These are phyloP conservation scores for Trissolcus brochymenae DNA, from an alignment of 2,888 invertebrate genomes.

Conservation along the genomic window DNA sequence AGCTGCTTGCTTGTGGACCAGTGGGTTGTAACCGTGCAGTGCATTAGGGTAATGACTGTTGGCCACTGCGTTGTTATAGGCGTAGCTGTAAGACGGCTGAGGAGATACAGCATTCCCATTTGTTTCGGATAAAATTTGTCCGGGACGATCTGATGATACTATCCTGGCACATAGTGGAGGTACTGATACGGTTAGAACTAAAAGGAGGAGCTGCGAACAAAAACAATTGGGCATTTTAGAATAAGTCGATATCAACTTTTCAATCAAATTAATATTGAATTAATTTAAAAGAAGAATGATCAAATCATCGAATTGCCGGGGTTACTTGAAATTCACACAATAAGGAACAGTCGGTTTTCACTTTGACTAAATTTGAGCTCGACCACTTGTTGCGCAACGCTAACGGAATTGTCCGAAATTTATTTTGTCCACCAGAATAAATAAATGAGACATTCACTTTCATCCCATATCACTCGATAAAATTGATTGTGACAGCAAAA, in stretches of 20 bases:
- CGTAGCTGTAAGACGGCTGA: slow-evolving; percentile 34
- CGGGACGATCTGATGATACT: slow-evolving; percentile 10
- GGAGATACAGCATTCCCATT: slow-evolving; percentile 8
- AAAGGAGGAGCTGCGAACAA: slow-evolving; percentile 18
- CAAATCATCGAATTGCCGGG: too few species aligned
- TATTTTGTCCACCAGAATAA: slow-evolving; percentile 9
- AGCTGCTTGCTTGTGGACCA: neutral
- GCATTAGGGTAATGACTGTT: slow-evolving; percentile 10
- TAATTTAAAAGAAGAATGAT: too few species aligned
- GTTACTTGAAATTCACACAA: neutral
- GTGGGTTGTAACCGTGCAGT: neutral
- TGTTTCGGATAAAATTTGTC: neutral
- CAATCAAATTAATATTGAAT: too few species aligned
- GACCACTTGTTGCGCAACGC: slow-evolving; percentile 17
- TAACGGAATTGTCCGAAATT: slow-evolving; percentile 9
- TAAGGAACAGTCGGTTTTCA: neutral
- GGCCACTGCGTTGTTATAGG: slow-evolving; percentile 29
- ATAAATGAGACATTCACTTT: slow-evolving; percentile 27
- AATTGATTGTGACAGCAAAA: slow-evolving; percentile 8
- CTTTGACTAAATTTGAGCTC: neutral
- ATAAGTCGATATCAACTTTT: too few species aligned
- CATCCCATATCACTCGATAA: slow-evolving; percentile 19
- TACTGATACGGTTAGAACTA: slow-evolving; percentile 8
- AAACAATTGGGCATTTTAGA: too few species aligned
- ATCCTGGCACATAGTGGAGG: slow-evolving; percentile 18